Evolutionary conservation across 2,113 vertebrate species (phyloP).

Genomic region (Psittacula cyanocephala): DNA sequence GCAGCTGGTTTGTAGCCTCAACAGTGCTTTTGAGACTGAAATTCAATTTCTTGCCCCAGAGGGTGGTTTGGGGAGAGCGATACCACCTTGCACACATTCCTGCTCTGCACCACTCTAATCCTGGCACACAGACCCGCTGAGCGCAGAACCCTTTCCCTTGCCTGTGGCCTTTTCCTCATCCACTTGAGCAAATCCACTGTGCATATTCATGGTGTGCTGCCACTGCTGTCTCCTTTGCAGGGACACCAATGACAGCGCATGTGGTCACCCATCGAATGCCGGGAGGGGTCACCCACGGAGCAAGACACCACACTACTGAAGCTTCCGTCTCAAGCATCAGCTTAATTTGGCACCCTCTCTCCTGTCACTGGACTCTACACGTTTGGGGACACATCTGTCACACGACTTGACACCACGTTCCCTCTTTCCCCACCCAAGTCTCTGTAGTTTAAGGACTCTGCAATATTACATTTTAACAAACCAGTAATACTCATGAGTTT

Average conservation of each 20-base stretch:
- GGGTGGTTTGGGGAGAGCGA: neutral
- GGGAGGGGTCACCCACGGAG: neutral
- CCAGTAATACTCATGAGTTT: neutral
- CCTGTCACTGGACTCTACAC: neutral
- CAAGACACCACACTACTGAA: neutral
- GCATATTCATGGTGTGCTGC: neutral
- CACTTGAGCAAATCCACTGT: neutral
- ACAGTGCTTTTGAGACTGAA: neutral
- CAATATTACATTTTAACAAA: neutral
- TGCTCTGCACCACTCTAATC: neutral
- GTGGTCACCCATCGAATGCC: rapidly evolving
- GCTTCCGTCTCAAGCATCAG: neutral
- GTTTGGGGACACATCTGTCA: neutral
- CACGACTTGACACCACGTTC: rapidly evolving
- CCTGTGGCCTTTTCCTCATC: neutral
- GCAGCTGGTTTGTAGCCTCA: neutral
- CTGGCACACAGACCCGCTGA: neutral
- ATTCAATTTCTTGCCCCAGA: neutral
- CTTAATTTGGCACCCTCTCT: neutral
- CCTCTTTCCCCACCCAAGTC: neutral
- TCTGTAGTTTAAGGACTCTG: neutral
- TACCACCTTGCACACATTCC: neutral
- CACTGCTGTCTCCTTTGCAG: neutral
- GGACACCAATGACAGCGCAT: neutral
- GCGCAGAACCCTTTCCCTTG: neutral